Base-by-base conservation (phyloP, 1,140 invertebrate species). In the Diorhabda sublineata region DNA sequence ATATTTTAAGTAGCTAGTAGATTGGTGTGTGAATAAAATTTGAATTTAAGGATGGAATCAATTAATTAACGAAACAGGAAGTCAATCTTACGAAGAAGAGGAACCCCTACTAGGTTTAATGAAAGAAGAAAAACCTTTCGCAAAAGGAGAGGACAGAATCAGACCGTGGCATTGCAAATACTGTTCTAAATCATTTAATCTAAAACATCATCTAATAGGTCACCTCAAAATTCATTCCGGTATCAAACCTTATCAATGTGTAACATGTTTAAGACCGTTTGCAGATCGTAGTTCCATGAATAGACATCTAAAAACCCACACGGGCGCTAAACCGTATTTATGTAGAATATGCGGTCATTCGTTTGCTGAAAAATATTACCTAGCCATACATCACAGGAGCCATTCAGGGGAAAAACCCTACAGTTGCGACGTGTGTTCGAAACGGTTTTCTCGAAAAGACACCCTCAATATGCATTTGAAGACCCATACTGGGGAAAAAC, bases 281-380 rank as follows among this genome's bases (percentile, higher is more conserved):
- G 47, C 47, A 52, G 70, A 45, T 83, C 81, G 80, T 82, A 84
- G 68, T 83, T 52, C 63, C 6, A 43, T 64, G 45, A 57, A 47
- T 7, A 3, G 4, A 9, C 63, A 64, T 41, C 11, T 41, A 26
- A 64, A 45, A 42, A 56, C 45, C 11, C 63, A 64, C 4, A 56
- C 63, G 9, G 63, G 63, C 1, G 47, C 41, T 4, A 64, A 64
- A 7, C 63, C 63, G 41, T 64, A 56, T 42, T 8, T 45, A 9
- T 64, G 63, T 57, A 9, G 6, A 26, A 26, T 45, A 43, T 64
- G 63, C 11, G 8, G 9, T 5, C 9, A 8, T n/a, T 26, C 8
- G 7, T 64, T 64, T 45, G 41, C 9, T 41, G 45, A 26, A 42
- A 26, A 56, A 47, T 42, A n/a, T 26, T 45, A 57, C 8, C 42